Conservation (phyloP, 35 echinoderm and acorn worm genomes). For the Apostichopus japonicus region DNA sequence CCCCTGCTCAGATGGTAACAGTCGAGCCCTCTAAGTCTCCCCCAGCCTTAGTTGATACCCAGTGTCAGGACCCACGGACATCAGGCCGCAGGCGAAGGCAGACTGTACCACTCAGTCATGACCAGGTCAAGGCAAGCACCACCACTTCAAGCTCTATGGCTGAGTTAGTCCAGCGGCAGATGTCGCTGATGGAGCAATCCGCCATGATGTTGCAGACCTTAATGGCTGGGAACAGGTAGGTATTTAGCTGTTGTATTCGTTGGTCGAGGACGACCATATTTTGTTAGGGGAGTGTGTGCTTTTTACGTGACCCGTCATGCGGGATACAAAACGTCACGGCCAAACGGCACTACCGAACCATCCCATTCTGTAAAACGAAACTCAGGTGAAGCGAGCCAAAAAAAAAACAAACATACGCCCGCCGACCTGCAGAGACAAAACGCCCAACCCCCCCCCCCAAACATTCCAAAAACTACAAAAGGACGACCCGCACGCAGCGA, state of each 20-base stretch:
- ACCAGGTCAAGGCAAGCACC: neutral
- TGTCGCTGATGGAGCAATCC: neutral
- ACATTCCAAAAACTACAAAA: too few species aligned
- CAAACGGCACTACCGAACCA: too few species aligned
- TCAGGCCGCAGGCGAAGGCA: neutral
- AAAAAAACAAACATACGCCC: too few species aligned
- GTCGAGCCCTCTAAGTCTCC: neutral
- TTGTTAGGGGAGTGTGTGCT: conserved; percentile 24
- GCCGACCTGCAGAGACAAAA: too few species aligned
- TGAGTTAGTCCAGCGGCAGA: neutral
- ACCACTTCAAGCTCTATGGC: neutral
- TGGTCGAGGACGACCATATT: conserved; percentile 30
- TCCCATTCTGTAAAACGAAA: too few species aligned
- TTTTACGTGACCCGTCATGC: too few species aligned
- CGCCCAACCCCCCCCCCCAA: too few species aligned
- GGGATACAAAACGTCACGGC: too few species aligned
- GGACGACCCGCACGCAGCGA: too few species aligned
- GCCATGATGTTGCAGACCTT: neutral
- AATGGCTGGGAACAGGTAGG: neutral
- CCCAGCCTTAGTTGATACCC: neutral
- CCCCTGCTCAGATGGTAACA: neutral
- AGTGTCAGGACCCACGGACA: neutral
- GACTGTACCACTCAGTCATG: neutral
- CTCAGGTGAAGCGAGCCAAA: too few species aligned
- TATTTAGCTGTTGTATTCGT: neutral